A percentile compares a stretch with the other conserved stretches of the same genome.
phyloP scores from a whole-genome alignment of 1,140 invertebrate species.

The Hypothenemus hampei region DNA sequence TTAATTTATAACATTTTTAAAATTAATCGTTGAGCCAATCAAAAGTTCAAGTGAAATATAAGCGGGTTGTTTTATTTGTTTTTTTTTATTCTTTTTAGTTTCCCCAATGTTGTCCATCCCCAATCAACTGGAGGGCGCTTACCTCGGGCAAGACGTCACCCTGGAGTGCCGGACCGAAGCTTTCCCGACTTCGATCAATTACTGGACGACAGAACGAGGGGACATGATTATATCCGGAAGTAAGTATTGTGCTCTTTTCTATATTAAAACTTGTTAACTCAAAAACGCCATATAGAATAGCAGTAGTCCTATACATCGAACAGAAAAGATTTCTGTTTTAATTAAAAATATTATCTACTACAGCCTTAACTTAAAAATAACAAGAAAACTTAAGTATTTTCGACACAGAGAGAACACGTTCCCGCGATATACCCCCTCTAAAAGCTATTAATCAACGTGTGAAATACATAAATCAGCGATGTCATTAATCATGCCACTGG shows the following conservation, averaged over 20 bases:
- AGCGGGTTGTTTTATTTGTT: no score
- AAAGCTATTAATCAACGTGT: slow-evolving; percentile 25
- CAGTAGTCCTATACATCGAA: no score
- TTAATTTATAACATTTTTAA: no score
- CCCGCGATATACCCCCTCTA: slow-evolving; percentile 19
- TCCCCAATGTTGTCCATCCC: slow-evolving; percentile 84
- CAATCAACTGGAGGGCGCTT: slow-evolving; percentile 78
- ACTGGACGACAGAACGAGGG: slow-evolving; percentile 78
- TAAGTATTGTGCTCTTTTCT: slow-evolving; percentile 36
- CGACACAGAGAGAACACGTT: slow-evolving; percentile 21
- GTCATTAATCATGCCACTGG: slow-evolving; percentile 25
- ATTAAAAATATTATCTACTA: slow-evolving; percentile 17
- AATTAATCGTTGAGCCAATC: no score
- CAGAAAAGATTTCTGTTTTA: no score
- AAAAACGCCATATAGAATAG: no score
- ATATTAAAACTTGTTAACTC: slow-evolving; percentile 15
- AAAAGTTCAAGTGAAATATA: neutral
- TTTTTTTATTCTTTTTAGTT: slow-evolving; percentile 54
- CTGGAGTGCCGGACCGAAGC: slow-evolving; percentile 84
- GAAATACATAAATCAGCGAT: slow-evolving; percentile 28
- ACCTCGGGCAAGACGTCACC: slow-evolving; percentile 74
- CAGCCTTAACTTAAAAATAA: slow-evolving; percentile 18
- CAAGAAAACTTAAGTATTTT: slow-evolving; percentile 21
- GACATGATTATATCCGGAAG: slow-evolving; percentile 84
- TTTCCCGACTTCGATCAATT: slow-evolving; percentile 83